Evolutionary conservation across 2,113 vertebrate genomes (phyloP).

Genomic region (Sapajus apella): DNA sequence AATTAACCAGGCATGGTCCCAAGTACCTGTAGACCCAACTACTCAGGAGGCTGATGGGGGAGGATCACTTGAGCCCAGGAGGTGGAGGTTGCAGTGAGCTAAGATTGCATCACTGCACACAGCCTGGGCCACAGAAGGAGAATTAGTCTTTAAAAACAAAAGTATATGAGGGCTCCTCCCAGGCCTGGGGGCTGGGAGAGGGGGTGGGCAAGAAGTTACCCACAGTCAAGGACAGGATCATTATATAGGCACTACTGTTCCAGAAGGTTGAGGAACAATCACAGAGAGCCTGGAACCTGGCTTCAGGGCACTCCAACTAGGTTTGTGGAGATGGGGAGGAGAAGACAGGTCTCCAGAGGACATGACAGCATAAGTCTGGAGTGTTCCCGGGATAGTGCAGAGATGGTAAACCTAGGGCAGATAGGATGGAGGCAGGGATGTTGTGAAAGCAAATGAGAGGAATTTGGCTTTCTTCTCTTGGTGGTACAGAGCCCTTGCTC

Average conservation of each 20-base stretch:
- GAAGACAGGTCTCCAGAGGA: neutral
- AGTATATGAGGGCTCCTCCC: neutral
- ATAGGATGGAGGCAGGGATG: neutral
- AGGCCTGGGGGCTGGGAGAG: neutral
- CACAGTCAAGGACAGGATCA: neutral
- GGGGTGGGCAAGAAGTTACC: neutral
- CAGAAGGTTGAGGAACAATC: neutral
- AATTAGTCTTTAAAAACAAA: no score
- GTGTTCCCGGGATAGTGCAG: neutral
- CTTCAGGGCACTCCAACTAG: neutral
- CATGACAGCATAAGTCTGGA: no score
- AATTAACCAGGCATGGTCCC: neutral
- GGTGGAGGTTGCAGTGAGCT: neutral
- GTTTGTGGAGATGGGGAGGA: neutral
- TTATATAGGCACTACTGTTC: neutral
- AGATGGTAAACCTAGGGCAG: no score
- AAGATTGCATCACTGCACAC: neutral
- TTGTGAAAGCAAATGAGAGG: neutral
- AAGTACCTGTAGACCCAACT: neutral
- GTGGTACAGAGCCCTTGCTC: neutral
- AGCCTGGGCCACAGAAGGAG: neutral
- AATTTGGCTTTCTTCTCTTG: neutral
- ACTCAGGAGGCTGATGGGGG: neutral
- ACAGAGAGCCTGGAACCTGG: neutral
- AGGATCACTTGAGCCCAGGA: neutral